Base-by-base conservation (phyloP, 1,140 invertebrate species). In the Dendroctonus valens region DNA sequence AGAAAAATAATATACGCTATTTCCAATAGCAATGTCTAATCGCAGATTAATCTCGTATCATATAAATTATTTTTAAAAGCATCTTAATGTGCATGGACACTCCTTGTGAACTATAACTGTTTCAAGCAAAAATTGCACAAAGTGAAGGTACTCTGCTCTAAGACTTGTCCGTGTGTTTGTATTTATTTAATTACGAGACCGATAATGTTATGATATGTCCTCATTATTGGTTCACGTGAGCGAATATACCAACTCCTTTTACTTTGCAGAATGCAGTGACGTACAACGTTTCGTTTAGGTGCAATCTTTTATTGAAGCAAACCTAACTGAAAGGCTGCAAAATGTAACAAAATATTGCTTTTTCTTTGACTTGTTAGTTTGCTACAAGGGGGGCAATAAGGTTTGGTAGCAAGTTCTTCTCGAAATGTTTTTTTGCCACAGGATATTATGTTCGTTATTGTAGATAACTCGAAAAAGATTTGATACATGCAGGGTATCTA, bases 111-210 rank as follows among this genome's bases (percentile, higher is more conserved):
- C 49, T 15, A 12, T 51, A 15, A 51, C 49, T 15, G 15, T 51
- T 51, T 15, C 14, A 7, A 51, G 49, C 14, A 15, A 15, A 15
- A 51, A 51, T 51, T 51, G 14, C 49, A 51, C 49, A 15, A 51
- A 51, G 49, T 51, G 49, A 51, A n/a, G 14, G 49, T 51, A 51
- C 14, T 12, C 15, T 11, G 14, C 11, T 51, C 49, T 51, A 15
- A 12, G 2, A 46, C 42, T 11, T 15, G 49, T 51, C 14, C 11
- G 49, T 7, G 11, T 51, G 15, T 51, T 51, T 51, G 15, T 51
- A 51, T 51, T 51, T 51, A 51, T 51, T 51, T 51, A 51, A 51
- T 51, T 51, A 51, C 14, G 11, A 51, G 49, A 51, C 49, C 49
- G 14, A 51, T 51, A 51, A 51, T 15, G 49, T 51, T 51, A 46